Evolutionary conservation across 2,888 invertebrate species (phyloP), one percentile per base, ranked within the genome.

Genomic region (Andrena bucephala): DNA sequence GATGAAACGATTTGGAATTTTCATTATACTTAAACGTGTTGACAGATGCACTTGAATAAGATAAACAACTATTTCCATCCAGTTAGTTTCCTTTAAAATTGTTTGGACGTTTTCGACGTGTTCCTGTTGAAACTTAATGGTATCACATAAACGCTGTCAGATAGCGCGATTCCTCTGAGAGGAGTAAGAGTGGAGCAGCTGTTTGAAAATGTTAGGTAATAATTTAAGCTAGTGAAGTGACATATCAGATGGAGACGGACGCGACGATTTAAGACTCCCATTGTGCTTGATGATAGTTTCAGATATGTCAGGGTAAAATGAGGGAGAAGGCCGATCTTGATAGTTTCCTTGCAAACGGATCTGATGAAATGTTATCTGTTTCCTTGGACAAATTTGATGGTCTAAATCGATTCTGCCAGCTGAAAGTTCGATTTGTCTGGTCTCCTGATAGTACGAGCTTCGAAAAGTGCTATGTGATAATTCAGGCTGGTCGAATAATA

Each of bases 141-240:
- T 54, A 24, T 54, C 54, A 24, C 24, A 57, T 57, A 20, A 24
- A 57, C 57, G 24, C 24, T 10, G 24, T 8, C 57, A 57, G 24
- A 24, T 27, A 24, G 24, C 24, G 20, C 24, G 24, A 27, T 57
- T 24, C 13, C 42, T 42, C 42, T 16, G 52, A n/a, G 52, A 31
- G 36, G 54, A 13, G 24, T 24, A 27, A 52, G n/a, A 62, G 2
- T 7, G 42, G 2, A 29, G 29, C n/a, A 50, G 33, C 2, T 16
- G 50, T n/a, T 10, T 60, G 66, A 60, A 77, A 77, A 73, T 65
- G 13, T 31, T 24, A 5, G 16, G 59, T 27, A 50, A 59, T 33
- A 42, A 24, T 24, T 50, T 59, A 59, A 59, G 57, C 63, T 24
- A 36, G 13, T 48, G 29, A 48, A 72, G 42, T 42, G 42, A 42